Evolutionary conservation across 2,797 vertebrate species (phyloP), one percentile per base, ranked within the genome.

Genomic region (Ctenopoma kingsleyae): DNA sequence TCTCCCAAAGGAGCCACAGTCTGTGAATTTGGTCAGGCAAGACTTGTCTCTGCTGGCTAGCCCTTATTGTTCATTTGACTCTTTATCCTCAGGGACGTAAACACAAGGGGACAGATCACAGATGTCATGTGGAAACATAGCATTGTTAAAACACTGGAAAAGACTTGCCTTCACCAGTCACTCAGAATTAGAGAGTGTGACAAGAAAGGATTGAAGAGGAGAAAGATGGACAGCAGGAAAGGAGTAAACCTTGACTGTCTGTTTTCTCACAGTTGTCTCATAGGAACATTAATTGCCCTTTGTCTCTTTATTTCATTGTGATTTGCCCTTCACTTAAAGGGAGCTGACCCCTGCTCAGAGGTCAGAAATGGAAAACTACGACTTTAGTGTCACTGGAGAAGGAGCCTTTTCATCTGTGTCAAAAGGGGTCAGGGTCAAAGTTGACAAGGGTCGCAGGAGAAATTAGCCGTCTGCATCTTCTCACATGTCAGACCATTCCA

Each of bases 381-480:
- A 68, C 76, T 71, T 67, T 54, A 53, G 41, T 57, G 25, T 38
- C 67, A 76, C 73, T 15, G 25, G 30, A 77, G 60, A 76, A 50
- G 25, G 53, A 74, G 51, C 83, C 84, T 90, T 32, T 83, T 90
- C 76, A 88, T 85, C 85, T 87, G 58, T 72, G 79, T 74, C 52
- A 74, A 53, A 67, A 56, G 71, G 48, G 72, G 77, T 87, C 55
- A 62, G 73, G 81, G 85, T 89, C 86, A 88, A 78, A 90, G 81
- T 86, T 90, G 80, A 89, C 41, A 25, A 58, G 77, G 84, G 81
- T 89, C 67, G 20, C 41, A 23, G 71, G 83, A 86, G 81, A 89
- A 93, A 89, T 92, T 82, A 83, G 84, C 69, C 9, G 4, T 73
- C 58, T 70, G 70, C 52, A 40, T 63, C 70, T 85, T 90, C 83